Evolutionary conservation across 1,140 invertebrate species (phyloP).

Genomic region (Drosophila leontia): DNA sequence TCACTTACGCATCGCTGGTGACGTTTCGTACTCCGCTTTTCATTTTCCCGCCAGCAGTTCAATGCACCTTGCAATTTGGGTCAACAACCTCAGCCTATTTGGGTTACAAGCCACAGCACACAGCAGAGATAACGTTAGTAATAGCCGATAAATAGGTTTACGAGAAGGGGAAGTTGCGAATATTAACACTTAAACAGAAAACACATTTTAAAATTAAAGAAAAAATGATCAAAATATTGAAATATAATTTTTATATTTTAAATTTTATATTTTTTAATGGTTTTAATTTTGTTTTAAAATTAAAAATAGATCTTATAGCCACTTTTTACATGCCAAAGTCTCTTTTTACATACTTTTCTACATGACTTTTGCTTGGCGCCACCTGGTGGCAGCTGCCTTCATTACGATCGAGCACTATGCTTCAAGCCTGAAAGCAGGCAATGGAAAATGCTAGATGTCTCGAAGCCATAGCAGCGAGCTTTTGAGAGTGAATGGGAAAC

Average conservation of each 20-base stretch:
- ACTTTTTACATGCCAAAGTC: not conserved
- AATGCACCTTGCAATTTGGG: constrained; percentile 82
- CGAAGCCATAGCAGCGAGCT: constrained; percentile 33
- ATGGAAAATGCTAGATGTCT: constrained; percentile 13
- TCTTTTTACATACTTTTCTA: constrained; percentile 11
- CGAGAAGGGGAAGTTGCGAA: not conserved
- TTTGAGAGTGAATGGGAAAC: constrained; percentile 1
- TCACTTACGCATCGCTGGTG: constrained; percentile 34
- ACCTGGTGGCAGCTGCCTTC: not conserved
- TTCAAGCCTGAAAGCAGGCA: constrained; percentile 66
- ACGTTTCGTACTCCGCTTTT: constrained; percentile 34
- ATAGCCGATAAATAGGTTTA: not conserved
- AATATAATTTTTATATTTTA: not conserved
- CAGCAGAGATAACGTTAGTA: not conserved
- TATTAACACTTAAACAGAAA: not conserved
- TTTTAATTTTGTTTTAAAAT: not conserved
- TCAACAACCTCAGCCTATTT: constrained; percentile 80
- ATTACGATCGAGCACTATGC: constrained; percentile 24
- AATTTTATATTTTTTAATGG: not conserved
- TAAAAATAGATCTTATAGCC: not conserved
- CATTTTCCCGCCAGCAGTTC: constrained; percentile 64
- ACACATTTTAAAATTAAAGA: not conserved
- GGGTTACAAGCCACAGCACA: constrained; percentile 43
- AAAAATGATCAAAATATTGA: not conserved
- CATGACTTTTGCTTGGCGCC: constrained; percentile 9